Percentiles rank a stretch among this genome's conserved stretches.
Conservation (phyloP, 1,140 invertebrate species). For the Contarinia nasturtii region DNA sequence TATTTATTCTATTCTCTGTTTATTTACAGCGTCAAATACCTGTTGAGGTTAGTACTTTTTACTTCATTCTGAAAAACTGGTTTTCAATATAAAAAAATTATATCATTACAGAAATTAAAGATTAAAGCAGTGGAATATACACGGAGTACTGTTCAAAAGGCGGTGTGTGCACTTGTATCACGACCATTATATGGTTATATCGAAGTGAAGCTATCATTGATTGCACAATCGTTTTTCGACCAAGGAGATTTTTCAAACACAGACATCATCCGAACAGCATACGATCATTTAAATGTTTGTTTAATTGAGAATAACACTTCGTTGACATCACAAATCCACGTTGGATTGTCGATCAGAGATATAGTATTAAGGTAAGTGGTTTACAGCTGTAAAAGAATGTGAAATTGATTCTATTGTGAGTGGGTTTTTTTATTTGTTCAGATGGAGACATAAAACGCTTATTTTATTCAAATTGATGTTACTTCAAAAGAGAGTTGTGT, state of each 20-base stretch:
- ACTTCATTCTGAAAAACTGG: background rate
- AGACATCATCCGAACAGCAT: constrained; percentile 81
- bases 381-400: background rate
- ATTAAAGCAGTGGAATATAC: constrained; percentile 95
- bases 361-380: constrained; percentile 14
- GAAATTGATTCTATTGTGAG: no score
- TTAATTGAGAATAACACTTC: constrained; percentile 47
- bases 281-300: constrained; percentile 77
- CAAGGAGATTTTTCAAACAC: constrained; percentile 84
- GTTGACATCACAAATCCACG: constrained; percentile 20
- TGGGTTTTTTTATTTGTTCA: background rate
- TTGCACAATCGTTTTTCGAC: constrained; percentile 93
- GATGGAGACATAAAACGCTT: constrained; percentile 80
- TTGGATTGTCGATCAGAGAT: constrained; percentile 19
- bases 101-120: constrained; percentile 55
- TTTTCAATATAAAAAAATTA: background rate
- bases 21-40: constrained; percentile 62
- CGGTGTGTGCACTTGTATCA: constrained; percentile 65
- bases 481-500: constrained; percentile 76
- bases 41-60: constrained; percentile 47
- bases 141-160: constrained; percentile 84
- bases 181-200: constrained; percentile 81
- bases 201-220: constrained; percentile 86
- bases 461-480: constrained; percentile 85
- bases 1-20: no score